These are phyloP conservation scores for Drosophila nr. perissopoda DNA, from an alignment of 2,888 invertebrate species.

Conservation along the genomic window DNA sequence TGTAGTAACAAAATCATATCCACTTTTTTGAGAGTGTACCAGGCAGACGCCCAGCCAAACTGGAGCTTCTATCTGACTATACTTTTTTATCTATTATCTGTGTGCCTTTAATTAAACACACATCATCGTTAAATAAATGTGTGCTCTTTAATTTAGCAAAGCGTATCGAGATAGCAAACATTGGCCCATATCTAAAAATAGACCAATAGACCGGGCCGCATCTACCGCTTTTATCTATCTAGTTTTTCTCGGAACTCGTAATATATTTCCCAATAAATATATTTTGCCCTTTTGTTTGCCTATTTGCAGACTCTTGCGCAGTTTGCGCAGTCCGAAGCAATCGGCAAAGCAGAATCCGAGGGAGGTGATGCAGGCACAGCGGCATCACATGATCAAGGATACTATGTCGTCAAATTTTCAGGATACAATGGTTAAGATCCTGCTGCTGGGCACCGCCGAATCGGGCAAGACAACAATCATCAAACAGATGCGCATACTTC, in stretches of 20 bases:
- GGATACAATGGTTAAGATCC: conserved; percentile 86
- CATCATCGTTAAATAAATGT: conserved; percentile 58
- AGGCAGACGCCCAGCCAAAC: neutral
- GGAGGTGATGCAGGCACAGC: conserved; percentile 80
- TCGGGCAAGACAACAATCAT: conserved; percentile 94
- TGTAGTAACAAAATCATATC: too few species aligned
- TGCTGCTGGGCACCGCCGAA: conserved; percentile 90
- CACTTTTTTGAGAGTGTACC: neutral
- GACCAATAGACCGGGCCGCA: conserved; percentile 8
- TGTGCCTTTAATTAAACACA: conserved; percentile 72
- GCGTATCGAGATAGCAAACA: conserved; percentile 62
- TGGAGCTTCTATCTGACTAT: conserved; percentile 3
- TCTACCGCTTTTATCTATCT: conserved; percentile 19
- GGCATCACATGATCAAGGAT: conserved; percentile 85
- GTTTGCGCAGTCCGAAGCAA: conserved; percentile 76
- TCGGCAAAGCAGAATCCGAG: conserved; percentile 77
- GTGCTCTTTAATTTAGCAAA: conserved; percentile 55
- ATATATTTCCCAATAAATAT: conserved; percentile 31
- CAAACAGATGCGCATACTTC: conserved; percentile 94
- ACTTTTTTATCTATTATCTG: conserved; percentile 43
- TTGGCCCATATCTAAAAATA: conserved; percentile 60
- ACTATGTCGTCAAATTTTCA: conserved; percentile 85
- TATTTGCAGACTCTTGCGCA: conserved; percentile 82
- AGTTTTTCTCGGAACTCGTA: conserved; percentile 66
- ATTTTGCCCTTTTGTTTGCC: conserved; percentile 23